Evolutionary conservation across 23 tunicate species (phyloP).

Genomic region (Corella eumyota): DNA sequence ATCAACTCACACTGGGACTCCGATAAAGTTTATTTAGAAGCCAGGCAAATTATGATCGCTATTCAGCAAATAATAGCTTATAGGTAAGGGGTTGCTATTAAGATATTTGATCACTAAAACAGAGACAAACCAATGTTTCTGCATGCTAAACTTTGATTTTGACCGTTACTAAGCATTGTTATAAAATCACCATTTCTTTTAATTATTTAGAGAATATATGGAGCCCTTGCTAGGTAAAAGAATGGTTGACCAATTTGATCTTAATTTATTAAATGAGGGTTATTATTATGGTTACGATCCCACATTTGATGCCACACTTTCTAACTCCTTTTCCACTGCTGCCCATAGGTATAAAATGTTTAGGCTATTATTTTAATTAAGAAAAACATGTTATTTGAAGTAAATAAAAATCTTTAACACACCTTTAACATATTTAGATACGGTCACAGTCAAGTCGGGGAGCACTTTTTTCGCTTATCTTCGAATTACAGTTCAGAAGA

Average conservation of each 20-base stretch:
- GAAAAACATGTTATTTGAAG: background rate
- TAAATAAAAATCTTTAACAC: too few species aligned
- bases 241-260: conserved; percentile 38
- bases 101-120: too few species aligned
- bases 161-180: background rate
- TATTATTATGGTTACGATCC: conserved; percentile 75
- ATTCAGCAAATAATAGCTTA: conserved; percentile 47
- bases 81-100: conserved; percentile 42
- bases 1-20: conserved; percentile 49
- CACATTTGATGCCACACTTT: conserved; percentile 57
- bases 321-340: conserved; percentile 75
- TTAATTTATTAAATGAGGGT: conserved; percentile 31
- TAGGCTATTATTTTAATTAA: background rate
- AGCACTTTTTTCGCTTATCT: conserved; percentile 3
- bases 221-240: conserved; percentile 43
- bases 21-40: conserved; percentile 40
- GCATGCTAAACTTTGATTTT: background rate
- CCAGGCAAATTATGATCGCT: conserved; percentile 53
- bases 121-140: too few species aligned
- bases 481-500: conserved; percentile 23
- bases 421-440: too few species aligned
- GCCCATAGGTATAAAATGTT: conserved; percentile 51
- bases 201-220: conserved; percentile 57
- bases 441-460: conserved; percentile 71
- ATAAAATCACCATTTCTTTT: too few species aligned